phyloP scores from a whole-genome alignment of 2,888 invertebrate genomes.

The Tachystola acroxantha region DNA sequence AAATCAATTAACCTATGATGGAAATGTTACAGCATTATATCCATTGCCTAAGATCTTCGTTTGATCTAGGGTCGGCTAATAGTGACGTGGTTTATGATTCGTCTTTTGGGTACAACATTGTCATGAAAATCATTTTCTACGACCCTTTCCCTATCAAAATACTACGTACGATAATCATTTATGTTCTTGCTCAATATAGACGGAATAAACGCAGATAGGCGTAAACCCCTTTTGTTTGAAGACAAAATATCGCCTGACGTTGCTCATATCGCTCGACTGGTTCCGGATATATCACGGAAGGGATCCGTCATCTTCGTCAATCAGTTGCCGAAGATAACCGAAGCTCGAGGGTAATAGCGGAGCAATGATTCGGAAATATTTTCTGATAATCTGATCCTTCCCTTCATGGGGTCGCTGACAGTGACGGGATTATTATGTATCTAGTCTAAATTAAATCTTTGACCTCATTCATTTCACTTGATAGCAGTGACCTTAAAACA shows the following conservation, averaged over 20 bases:
- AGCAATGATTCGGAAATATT: slow-evolving; percentile 21
- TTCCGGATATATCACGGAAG: slow-evolving; percentile 8
- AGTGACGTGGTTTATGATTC: too few species aligned
- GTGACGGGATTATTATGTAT: too few species aligned
- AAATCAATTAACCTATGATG: too few species aligned
- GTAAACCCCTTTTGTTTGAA: slow-evolving; percentile 7
- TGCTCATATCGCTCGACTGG: slow-evolving; percentile 17
- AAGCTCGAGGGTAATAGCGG: slow-evolving; percentile 7
- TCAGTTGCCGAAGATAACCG: slow-evolving; percentile 11
- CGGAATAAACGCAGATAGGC: slow-evolving; percentile 7
- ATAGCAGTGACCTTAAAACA: too few species aligned
- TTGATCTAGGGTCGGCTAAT: too few species aligned
- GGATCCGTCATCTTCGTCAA: slow-evolving; percentile 16
- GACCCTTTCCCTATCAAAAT: background rate
- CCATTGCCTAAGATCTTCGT: too few species aligned
- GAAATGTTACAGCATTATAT: too few species aligned
- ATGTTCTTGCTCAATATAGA: background rate
- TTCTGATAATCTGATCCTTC: slow-evolving; percentile 13
- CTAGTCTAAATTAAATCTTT: too few species aligned
- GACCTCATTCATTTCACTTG: too few species aligned
- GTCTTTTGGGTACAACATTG: too few species aligned
- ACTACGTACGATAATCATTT: slow-evolving; percentile 10
- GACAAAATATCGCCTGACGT: slow-evolving; percentile 18
- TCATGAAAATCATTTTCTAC: too few species aligned
- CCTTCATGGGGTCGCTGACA: too few species aligned